phyloP scores from a whole-genome alignment of 2,888 invertebrate genomes.

The Lagria hirta region DNA sequence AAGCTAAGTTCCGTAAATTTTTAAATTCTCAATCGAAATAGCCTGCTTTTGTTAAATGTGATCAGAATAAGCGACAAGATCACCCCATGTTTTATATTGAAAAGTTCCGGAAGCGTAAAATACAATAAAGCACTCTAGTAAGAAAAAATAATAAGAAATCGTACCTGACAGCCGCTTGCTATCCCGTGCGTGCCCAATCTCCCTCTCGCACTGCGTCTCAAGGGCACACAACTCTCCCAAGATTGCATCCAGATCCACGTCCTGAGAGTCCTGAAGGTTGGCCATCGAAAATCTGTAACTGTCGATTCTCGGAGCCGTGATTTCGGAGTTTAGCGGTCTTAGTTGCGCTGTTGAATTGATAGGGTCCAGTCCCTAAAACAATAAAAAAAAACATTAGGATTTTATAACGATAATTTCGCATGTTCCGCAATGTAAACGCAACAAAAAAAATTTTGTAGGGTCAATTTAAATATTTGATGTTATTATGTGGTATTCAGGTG shows the following conservation, averaged over 20 bases:
- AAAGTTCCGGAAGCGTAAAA: too few relatives aligned
- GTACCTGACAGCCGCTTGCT: slow-evolving; percentile 52
- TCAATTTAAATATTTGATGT: slow-evolving; percentile 11
- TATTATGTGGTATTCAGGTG: slow-evolving; percentile 7
- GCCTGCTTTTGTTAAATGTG: too few relatives aligned
- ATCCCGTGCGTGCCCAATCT: slow-evolving; percentile 54
- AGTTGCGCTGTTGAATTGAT: slow-evolving; percentile 59
- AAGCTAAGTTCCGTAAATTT: too few relatives aligned
- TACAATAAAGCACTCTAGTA: too few relatives aligned
- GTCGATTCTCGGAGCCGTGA: slow-evolving; percentile 81
- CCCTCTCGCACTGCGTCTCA: slow-evolving; percentile 69
- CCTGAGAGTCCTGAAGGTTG: slow-evolving; percentile 93
- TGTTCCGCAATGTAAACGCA: slow-evolving; percentile 8
- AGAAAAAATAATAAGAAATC: too few relatives aligned
- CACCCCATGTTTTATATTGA: too few relatives aligned
- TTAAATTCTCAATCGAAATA: too few relatives aligned
- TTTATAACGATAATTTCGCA: slow-evolving; percentile 14
- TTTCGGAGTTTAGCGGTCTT: slow-evolving; percentile 67
- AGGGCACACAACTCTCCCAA: slow-evolving; percentile 93
- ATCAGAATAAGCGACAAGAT: too few relatives aligned
- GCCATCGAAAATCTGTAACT: slow-evolving; percentile 94
- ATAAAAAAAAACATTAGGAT: slow-evolving; percentile 10
- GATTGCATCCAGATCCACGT: slow-evolving; percentile 95
- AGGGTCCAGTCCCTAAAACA: slow-evolving; percentile 70
- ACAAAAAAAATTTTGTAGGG: slow-evolving; percentile 11